These are phyloP conservation scores for Turritopsis dohrnii DNA, from an alignment of 30 jellyfish, hydroid and myxozoan genomes.

Conservation along the genomic window DNA sequence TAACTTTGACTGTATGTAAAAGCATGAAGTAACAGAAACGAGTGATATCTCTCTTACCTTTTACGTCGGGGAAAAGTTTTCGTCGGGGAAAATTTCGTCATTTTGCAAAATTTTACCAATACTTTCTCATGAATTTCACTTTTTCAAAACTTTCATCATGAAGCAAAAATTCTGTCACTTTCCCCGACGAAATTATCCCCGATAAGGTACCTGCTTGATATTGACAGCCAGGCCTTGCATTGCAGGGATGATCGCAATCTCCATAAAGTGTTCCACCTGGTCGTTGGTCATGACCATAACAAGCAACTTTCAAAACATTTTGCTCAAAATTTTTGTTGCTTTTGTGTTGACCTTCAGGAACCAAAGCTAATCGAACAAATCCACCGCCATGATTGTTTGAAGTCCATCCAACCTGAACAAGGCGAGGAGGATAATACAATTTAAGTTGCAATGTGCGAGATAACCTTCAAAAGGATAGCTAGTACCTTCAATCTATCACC, in stretches of 20 bases:
- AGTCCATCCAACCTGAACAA: constrained; percentile 75
- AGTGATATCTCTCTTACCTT: too few species aligned
- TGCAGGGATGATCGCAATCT: constrained; percentile 54
- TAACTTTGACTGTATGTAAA: too few species aligned
- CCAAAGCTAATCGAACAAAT: constrained; percentile 53
- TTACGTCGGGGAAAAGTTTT: too few species aligned
- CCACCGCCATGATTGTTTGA: constrained; percentile 68
- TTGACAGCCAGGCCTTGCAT: constrained; percentile 57
- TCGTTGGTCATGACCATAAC: constrained; percentile 46
- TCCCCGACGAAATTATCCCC: too few species aligned
- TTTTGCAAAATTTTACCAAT: too few species aligned
- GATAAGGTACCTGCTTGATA: constrained; percentile 60
- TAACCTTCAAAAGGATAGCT: not conserved
- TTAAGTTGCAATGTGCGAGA: not conserved
- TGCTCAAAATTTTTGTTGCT: constrained; percentile 10
- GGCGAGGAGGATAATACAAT: not conserved
- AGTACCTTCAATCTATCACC: constrained; percentile 28
- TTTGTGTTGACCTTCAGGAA: constrained; percentile 43
- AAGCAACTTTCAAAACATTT: constrained; percentile 47
- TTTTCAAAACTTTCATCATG: too few species aligned
- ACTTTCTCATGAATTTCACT: too few species aligned
- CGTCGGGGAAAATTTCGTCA: too few species aligned
- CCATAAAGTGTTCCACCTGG: constrained; percentile 39
- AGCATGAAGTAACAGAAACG: too few species aligned
- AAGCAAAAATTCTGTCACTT: too few species aligned